Percentiles rank a stretch among this genome's conserved stretches.
phyloP scores from a whole-genome alignment of 2,113 vertebrate genomes.

The Symphodus melops region DNA sequence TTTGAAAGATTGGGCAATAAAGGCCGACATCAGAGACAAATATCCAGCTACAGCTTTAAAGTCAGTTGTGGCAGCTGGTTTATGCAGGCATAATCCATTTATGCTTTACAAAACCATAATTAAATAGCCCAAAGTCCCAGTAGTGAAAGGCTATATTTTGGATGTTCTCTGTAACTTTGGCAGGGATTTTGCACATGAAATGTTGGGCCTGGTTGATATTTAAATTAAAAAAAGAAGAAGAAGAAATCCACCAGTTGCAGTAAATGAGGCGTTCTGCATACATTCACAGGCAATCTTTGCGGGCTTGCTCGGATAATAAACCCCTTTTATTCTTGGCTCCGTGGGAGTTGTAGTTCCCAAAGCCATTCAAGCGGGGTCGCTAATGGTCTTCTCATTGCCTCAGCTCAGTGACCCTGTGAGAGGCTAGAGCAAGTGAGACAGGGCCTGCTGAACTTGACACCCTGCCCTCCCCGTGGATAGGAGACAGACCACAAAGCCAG shows the following conservation, averaged over 20 bases:
- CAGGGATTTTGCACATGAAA: constrained; percentile 15
- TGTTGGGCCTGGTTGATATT: constrained; percentile 6
- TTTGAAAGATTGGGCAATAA: neutral
- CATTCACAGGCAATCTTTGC: constrained; percentile 38
- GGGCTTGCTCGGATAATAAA: constrained; percentile 48
- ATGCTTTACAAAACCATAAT: constrained; percentile 52
- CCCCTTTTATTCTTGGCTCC: constrained; percentile 38
- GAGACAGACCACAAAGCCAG: constrained; percentile 8
- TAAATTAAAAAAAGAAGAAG: constrained; percentile 11
- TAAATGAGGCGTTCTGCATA: constrained; percentile 54
- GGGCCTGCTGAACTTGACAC: constrained; percentile 45
- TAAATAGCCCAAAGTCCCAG: constrained; percentile 30
- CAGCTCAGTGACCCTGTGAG: constrained; percentile 46
- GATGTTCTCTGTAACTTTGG: neutral
- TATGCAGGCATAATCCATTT: neutral
- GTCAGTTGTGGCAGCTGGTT: neutral
- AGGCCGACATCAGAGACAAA: neutral
- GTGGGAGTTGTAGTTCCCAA: constrained; percentile 66
- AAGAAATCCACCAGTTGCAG: constrained; percentile 32
- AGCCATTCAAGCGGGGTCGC: constrained; percentile 74
- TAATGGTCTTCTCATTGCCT: constrained; percentile 72
- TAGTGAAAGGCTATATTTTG: neutral
- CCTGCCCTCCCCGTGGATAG: constrained; percentile 37
- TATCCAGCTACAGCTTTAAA: neutral
- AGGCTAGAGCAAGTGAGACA: constrained; percentile 26